Base-by-base conservation (phyloP, 35 echinoderm and acorn worm genomes). In the Strongylocentrotus purpuratus region DNA sequence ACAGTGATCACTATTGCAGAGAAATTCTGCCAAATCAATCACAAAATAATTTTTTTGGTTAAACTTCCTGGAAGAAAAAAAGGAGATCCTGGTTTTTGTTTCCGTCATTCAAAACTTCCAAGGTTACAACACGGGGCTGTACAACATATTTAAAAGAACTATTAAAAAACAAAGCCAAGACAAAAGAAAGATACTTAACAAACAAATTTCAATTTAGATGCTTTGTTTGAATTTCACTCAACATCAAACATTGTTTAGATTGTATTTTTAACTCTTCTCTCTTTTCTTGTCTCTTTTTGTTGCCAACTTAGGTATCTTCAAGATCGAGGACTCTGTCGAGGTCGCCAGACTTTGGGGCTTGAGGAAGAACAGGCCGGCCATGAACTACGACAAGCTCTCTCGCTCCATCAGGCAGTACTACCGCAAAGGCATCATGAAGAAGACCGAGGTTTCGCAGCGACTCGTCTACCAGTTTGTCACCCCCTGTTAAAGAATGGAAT, bases 311-410 rank as follows among this genome's bases (percentile, higher is more conserved):
- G 98, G 98, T 46, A 99, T 99, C 88, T 99, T 99, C 94, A 97
- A 97, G 94, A 99, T 99, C 47, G 98, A 99, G 92, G 98, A 99
- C 86, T 99, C 98, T 5, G 98, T 99, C 7, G 97, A 99, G 86
- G 98, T 99, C 5, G 98, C 98, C 31, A 85, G 95, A 17, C 94
- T 99, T 14, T 99, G 98, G 98, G 98, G 98, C 13, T 61, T 96
- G 90, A 95, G 98, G 14, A 99, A 99, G 94, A 99, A 99, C 96
- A 60, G 98, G 45, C 98, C 98, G 14, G 96, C 96, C 88, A 99
- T 99, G 98, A 99, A 99, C 78, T 99, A 99, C 86, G 98, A 99
- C 61, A 99, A 99, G 85, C 96, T 99, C 28, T 98, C 97, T 35
- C 97, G 98, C 31, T 99, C 98, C 2, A 99, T 99, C 94, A 86